Evolutionary conservation across 2,113 vertebrate species (phyloP).

Genomic region (Pelodiscus sinensis): DNA sequence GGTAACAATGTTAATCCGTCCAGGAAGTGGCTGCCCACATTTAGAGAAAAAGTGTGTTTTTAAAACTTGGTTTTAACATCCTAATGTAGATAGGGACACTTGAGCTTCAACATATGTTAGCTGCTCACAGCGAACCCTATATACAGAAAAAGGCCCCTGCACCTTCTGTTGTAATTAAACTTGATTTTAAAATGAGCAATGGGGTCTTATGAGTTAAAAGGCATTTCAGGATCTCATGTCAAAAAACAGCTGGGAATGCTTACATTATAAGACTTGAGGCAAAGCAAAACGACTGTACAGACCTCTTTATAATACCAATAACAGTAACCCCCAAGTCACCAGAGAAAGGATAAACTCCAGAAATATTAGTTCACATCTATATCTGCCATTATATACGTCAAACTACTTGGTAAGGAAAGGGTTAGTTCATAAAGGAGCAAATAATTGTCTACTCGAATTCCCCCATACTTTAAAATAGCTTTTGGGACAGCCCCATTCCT

Average conservation of each 20-base stretch:
- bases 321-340: neutral
- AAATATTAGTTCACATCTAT: neutral
- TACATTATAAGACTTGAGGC: neutral
- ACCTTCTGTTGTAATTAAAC: neutral
- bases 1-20: neutral
- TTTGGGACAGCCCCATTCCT: neutral
- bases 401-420: neutral
- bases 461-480: neutral
- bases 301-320: neutral
- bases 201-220: neutral
- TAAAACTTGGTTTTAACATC: neutral
- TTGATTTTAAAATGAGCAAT: neutral
- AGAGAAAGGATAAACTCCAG: neutral
- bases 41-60: neutral
- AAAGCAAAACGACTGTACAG: neutral
- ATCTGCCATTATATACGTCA: neutral
- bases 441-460: neutral
- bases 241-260: neutral
- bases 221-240: neutral
- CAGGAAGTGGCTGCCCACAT: neutral
- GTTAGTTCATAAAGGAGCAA: neutral
- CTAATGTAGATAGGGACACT: neutral
- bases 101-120: neutral
- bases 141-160: neutral
- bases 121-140: too few relatives aligned